Evolutionary conservation across 1,140 invertebrate genomes (phyloP), one percentile per base, ranked within the genome.

Genomic region (Nilaparvata lugens): DNA sequence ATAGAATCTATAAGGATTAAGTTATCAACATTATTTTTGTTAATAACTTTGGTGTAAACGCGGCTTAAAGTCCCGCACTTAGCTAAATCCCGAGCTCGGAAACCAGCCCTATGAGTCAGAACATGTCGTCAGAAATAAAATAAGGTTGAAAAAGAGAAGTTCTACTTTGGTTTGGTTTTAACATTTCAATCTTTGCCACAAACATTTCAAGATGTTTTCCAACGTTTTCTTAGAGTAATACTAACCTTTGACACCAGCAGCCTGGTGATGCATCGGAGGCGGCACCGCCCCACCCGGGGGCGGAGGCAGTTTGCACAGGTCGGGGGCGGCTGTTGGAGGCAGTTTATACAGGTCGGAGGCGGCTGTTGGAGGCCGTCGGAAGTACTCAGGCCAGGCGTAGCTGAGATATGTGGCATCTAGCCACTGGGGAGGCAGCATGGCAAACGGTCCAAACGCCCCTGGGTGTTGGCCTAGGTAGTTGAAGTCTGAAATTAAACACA

Each of bases 351-450:
- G 52, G 19, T 65, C 64, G 61, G 74, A 35, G 31, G 9, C 4
- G 31, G 31, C 31, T 2, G 31, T 35, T 35, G 31, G 72, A 0
- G 76, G 76, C 57, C 67, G 77, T 70, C 73, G 78, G 74, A 82
- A 82, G 74, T 76, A 84, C 69, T 82, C 87, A n/a, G 77, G 78
- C 74, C 86, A 87, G 3, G 85, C 81, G 68, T 86, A 86, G 64
- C 80, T 79, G 69, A 89, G 77, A 69, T 88, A 89, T 0, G 85
- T 82, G 2, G 85, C 82, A 62, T 89, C 88, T 54, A 89, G 70
- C 87, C 87, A 89, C 9, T 81, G 81, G 0, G 86, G 84, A 62
- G 83, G 86, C 16, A 89, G 68, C 19, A 89, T 73, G 71, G 66
- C 63, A 25, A 86, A 86, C 14, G 83, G 83, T 66, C 81, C 84